phyloP scores from a whole-genome alignment of 2,797 vertebrate species.

The Pangasius sanitwongsei region DNA sequence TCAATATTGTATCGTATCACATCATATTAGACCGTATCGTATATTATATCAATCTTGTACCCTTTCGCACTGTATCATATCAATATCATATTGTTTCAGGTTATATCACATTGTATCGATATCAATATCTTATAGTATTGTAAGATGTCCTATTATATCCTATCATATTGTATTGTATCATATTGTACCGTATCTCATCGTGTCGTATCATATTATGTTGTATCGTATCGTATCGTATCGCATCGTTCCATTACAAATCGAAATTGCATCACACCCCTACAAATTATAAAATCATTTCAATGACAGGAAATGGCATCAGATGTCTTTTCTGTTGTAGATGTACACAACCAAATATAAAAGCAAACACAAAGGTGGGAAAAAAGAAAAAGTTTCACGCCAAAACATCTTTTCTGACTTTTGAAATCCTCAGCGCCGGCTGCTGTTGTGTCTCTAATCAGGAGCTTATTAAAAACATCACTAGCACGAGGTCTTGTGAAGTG shows the following conservation, averaged over 20 bases:
- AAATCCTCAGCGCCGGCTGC: slow-evolving; percentile 45
- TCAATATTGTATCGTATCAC: not conserved
- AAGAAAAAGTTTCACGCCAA: slow-evolving; percentile 51
- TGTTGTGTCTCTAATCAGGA: slow-evolving; percentile 52
- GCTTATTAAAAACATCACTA: slow-evolving; percentile 57
- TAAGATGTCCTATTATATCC: not conserved
- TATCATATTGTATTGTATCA: not conserved
- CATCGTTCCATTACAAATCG: not conserved
- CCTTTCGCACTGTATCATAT: not conserved
- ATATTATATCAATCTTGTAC: not conserved
- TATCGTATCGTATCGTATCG: not conserved
- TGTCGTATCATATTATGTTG: not conserved
- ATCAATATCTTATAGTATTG: not conserved
- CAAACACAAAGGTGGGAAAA: slow-evolving; percentile 27
- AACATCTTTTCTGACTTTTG: slow-evolving; percentile 56
- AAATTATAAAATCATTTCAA: not conserved
- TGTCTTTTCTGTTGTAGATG: not conserved
- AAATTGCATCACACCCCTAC: not conserved
- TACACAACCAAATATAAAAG: slow-evolving; percentile 45
- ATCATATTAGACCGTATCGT: not conserved
- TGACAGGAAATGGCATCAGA: not conserved
- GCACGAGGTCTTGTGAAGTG: slow-evolving; percentile 55
- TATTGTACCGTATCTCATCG: not conserved
- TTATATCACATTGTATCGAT: not conserved
- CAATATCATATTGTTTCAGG: not conserved